phyloP scores from a whole-genome alignment of 2,888 invertebrate genomes.

The Calameuta idolon region DNA sequence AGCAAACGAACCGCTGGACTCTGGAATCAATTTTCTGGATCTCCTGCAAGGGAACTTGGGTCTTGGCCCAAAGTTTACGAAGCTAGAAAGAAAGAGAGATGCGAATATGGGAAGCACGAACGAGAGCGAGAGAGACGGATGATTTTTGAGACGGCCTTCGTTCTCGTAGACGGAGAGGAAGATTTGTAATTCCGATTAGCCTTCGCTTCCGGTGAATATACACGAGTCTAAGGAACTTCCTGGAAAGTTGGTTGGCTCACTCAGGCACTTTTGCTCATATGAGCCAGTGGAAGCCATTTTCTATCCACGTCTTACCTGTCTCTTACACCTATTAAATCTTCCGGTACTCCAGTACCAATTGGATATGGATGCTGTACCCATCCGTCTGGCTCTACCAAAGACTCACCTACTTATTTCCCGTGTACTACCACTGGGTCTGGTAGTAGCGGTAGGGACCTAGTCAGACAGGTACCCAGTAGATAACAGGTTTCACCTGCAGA shows the following conservation, averaged over 20 bases:
- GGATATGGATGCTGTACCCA: slow-evolving; percentile 49
- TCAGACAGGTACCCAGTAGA: background rate
- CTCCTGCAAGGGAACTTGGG: background rate
- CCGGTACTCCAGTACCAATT: slow-evolving; percentile 35
- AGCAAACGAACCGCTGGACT: slow-evolving; percentile 38
- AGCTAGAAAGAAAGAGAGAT: background rate
- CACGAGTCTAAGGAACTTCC: slow-evolving; percentile 22
- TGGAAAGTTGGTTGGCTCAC: slow-evolving; percentile 50
- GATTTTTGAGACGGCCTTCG: slow-evolving; percentile 16
- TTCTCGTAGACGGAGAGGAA: slow-evolving; percentile 35
- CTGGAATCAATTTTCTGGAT: slow-evolving; percentile 41
- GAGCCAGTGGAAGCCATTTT: slow-evolving; percentile 32
- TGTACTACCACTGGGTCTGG: background rate
- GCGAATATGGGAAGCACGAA: background rate
- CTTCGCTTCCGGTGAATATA: slow-evolving; percentile 32
- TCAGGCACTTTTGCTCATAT: slow-evolving; percentile 55
- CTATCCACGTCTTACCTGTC: slow-evolving; percentile 15
- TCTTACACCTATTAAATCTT: slow-evolving; percentile 4
- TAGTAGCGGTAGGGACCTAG: background rate
- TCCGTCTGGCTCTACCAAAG: background rate
- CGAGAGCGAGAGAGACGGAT: background rate
- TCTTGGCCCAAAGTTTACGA: background rate
- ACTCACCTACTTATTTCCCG: background rate
- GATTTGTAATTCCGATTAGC: slow-evolving; percentile 65
- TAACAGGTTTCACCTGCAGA: background rate